Conservation (phyloP, 2,888 invertebrate species). For the Smittia aterrima region DNA sequence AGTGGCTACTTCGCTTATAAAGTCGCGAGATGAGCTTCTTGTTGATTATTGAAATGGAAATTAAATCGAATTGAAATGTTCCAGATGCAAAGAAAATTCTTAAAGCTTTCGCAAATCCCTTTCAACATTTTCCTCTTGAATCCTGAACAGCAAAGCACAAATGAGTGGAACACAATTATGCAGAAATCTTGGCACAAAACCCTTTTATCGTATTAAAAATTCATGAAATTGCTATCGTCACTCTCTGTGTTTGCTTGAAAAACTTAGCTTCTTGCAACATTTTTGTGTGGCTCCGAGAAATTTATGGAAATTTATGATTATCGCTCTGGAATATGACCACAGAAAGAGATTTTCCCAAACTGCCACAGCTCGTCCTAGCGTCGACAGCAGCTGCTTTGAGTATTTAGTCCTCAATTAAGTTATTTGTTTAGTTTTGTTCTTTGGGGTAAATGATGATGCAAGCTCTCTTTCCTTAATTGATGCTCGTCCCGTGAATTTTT, state of each 20-base stretch:
- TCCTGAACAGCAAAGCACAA: conserved; percentile 8
- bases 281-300: conserved; percentile 14
- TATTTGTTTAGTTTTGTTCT: background rate
- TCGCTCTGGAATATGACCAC: conserved; percentile 17
- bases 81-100: no score
- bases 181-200: conserved; percentile 36
- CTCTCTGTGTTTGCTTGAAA: background rate
- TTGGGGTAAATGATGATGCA: background rate
- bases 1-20: background rate
- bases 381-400: background rate
- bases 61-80: no score
- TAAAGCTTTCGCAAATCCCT: background rate
- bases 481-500: background rate
- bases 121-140: background rate
- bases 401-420: conserved; percentile 1
- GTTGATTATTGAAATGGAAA: background rate
- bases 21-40: background rate
- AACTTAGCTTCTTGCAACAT: background rate
- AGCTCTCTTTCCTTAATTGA: background rate
- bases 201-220: conserved; percentile 40
- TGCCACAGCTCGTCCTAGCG: background rate
- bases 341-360: conserved; percentile 18
- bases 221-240: conserved; percentile 16
- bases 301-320: conserved; percentile 24
- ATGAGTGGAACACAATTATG: conserved; percentile 20